Conservation (phyloP, 1,140 invertebrate species). For the Drosophila azteca region DNA sequence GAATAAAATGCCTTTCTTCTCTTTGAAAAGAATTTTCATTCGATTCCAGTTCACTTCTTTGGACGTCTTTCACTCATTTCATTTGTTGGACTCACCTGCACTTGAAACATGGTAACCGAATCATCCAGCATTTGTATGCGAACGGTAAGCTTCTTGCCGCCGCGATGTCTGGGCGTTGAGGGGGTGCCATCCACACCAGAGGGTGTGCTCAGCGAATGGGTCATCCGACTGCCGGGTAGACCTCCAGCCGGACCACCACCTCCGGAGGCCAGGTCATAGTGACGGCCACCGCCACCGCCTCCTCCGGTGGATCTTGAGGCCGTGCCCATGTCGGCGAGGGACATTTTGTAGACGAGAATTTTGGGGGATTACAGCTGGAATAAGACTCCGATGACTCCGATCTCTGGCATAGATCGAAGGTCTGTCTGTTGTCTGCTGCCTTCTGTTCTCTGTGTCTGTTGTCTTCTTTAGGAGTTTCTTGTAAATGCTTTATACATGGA, state of each 20-base stretch:
- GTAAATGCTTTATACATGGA: conserved; percentile 66
- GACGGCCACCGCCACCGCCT: conserved; percentile 37
- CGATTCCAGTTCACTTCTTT: not conserved
- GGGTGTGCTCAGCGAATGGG: conserved; percentile 92
- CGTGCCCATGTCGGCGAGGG: conserved; percentile 81
- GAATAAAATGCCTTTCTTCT: no score
- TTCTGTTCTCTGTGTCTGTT: conserved; percentile 23
- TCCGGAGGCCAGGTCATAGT: conserved; percentile 33
- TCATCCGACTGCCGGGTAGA: conserved; percentile 86
- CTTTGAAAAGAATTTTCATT: no score
- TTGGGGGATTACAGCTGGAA: conserved; percentile 50
- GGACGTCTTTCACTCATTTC: not conserved
- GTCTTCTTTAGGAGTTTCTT: conserved; percentile 18
- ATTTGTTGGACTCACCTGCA: conserved; percentile 87
- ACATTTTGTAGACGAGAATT: conserved; percentile 83
- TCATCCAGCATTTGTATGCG: conserved; percentile 95
- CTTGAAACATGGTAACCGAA: conserved; percentile 94
- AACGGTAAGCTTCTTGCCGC: conserved; percentile 94
- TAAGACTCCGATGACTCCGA: conserved; percentile 12
- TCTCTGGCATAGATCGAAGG: conserved; percentile 49
- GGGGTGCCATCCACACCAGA: conserved; percentile 92
- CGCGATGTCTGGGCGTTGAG: conserved; percentile 88
- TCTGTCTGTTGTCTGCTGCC: not conserved
- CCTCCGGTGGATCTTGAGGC: conserved; percentile 59
- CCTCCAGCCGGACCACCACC: conserved; percentile 51